Percentiles rank a stretch among this genome's conserved stretches.
Conservation (phyloP, 1,140 invertebrate species). For the Cheumatopsyche charites region DNA sequence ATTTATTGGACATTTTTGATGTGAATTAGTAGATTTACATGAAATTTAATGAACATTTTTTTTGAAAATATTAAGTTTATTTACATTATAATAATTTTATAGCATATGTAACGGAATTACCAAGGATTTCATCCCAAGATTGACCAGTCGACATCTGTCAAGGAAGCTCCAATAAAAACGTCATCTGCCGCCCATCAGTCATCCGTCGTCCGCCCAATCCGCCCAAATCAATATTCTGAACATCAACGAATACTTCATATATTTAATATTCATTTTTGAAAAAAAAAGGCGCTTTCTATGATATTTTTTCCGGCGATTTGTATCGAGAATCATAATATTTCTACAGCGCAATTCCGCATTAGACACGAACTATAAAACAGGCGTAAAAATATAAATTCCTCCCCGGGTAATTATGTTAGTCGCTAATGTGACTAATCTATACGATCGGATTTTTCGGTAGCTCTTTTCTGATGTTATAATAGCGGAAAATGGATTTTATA, state of each 20-base stretch:
- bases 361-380: conserved; percentile 10
- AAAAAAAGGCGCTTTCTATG: too few species aligned
- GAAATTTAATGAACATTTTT: too few species aligned
- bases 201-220: conserved; percentile 26
- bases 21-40: too few species aligned
- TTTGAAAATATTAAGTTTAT: too few species aligned
- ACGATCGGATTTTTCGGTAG: conserved; percentile 5
- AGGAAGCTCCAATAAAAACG: conserved; percentile 43
- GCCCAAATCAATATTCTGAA: conserved; percentile 1
- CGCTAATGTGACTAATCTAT: conserved; percentile 1
- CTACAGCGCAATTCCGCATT: background rate
- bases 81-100: too few species aligned
- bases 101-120: conserved; percentile 1
- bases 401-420: background rate
- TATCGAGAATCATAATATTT: background rate
- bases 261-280: too few species aligned
- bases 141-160: conserved; percentile 37
- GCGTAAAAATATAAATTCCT: conserved; percentile 15
- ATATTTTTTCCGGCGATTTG: background rate
- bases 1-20: too few species aligned
- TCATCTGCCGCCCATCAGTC: conserved; percentile 34
- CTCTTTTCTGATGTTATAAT: conserved; percentile 12
- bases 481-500: conserved; percentile 15
- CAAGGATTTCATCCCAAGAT: conserved; percentile 22
- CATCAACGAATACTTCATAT: too few species aligned